Conservation (phyloP, 1,140 invertebrate genomes). For the Mya arenaria region DNA sequence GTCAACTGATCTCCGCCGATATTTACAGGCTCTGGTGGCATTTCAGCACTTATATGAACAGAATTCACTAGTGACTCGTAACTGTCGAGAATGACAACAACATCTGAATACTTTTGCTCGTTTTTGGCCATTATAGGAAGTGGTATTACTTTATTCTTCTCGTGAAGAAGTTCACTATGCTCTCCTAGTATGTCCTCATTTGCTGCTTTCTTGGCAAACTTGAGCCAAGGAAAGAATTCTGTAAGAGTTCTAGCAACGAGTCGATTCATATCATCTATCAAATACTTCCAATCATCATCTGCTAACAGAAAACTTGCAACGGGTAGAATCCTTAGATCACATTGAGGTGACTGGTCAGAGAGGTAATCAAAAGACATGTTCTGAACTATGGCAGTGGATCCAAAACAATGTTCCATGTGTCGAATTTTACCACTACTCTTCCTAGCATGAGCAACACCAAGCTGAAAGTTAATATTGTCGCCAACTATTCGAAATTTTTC, state of each 20-base stretch:
- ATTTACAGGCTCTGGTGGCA: background rate
- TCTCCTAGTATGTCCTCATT: background rate
- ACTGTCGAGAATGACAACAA: slow-evolving; percentile 24
- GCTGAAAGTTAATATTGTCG: slow-evolving; percentile 52
- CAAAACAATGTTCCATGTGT: slow-evolving; percentile 53
- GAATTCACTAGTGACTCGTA: slow-evolving; percentile 34
- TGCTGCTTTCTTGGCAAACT: background rate
- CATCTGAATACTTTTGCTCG: slow-evolving; percentile 53
- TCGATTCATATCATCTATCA: background rate
- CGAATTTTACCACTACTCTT: background rate
- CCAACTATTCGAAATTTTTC: slow-evolving; percentile 46
- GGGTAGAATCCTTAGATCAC: background rate
- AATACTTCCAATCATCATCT: background rate
- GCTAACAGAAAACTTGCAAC: background rate
- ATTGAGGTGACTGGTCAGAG: background rate
- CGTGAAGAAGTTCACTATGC: background rate
- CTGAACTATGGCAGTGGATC: background rate
- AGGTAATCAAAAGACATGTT: background rate
- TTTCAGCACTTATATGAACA: background rate
- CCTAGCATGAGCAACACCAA: slow-evolving; percentile 23
- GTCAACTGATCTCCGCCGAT: background rate
- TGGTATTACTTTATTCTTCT: slow-evolving; percentile 37
- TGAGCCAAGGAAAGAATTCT: slow-evolving; percentile 15
- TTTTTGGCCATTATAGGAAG: slow-evolving; percentile 43
- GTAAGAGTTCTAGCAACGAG: background rate